These are phyloP conservation scores for Cabera pusaria DNA, from an alignment of 2,888 invertebrate species.

Conservation along the genomic window DNA sequence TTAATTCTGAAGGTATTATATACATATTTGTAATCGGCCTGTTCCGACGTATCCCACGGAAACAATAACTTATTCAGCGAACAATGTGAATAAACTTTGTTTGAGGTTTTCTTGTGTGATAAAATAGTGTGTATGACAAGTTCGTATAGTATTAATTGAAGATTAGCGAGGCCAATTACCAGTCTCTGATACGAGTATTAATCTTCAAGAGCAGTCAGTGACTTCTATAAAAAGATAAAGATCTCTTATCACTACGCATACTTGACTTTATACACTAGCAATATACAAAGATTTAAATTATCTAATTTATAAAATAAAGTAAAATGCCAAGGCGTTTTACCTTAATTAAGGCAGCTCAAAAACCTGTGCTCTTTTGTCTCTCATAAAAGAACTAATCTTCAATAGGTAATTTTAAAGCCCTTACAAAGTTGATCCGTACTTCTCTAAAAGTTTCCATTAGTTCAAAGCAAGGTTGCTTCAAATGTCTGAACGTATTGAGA, in stretches of 20 bases:
- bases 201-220: conserved; percentile 10
- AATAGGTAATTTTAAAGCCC: too few species aligned
- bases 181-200: conserved; percentile 12
- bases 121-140: conserved; percentile 14
- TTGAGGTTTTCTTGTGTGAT: conserved; percentile 28
- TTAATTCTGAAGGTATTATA: conserved; percentile 22
- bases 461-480: conserved; percentile 11
- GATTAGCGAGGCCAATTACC: conserved; percentile 20
- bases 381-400: too few species aligned
- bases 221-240: too few species aligned
- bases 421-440: too few species aligned
- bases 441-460: too few species aligned
- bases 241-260: too few species aligned
- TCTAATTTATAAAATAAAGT: too few species aligned
- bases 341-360: too few species aligned
- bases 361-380: too few species aligned
- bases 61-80: conserved; percentile 36
- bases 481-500: conserved; percentile 27
- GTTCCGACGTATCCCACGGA: conserved; percentile 34
- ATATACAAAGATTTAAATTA: too few species aligned
- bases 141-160: conserved; percentile 23
- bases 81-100: conserved; percentile 33
- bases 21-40: conserved; percentile 25
- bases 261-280: too few species aligned
- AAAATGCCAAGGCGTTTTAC: too few species aligned